phyloP scores from a whole-genome alignment of 1,140 invertebrate species.

The Proctacanthus coquilletti region DNA sequence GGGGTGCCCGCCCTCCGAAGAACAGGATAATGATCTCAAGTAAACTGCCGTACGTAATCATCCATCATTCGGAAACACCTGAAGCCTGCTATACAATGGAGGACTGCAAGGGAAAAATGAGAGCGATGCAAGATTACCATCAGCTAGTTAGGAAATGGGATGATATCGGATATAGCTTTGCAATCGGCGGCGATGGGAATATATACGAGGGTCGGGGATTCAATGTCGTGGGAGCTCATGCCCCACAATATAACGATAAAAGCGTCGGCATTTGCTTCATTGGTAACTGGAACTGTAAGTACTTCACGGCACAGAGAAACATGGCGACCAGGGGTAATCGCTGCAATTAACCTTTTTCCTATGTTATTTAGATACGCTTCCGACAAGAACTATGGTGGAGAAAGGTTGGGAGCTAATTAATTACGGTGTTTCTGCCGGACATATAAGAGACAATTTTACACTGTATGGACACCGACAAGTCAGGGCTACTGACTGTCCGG shows the following conservation, averaged over 20 bases:
- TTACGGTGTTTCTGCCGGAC: conserved; percentile 34
- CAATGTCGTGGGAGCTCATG: conserved; percentile 47
- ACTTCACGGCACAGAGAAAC: too few relatives aligned
- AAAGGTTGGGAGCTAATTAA: conserved; percentile 43
- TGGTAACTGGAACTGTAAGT: conserved; percentile 34
- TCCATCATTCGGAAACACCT: conserved; percentile 53
- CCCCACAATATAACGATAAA: conserved; percentile 44
- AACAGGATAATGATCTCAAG: conserved; percentile 28
- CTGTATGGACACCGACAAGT: conserved; percentile 55
- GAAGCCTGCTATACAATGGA: conserved; percentile 33
- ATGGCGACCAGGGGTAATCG: neutral
- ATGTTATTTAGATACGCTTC: conserved; percentile 17
- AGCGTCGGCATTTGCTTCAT: conserved; percentile 49
- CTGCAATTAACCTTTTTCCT: neutral
- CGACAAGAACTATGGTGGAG: conserved; percentile 40
- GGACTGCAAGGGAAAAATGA: conserved; percentile 36
- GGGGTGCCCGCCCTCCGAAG: conserved; percentile 41
- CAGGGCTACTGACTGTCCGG: conserved; percentile 50
- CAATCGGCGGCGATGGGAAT: conserved; percentile 36
- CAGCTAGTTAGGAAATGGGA: conserved; percentile 43
- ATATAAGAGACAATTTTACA: conserved; percentile 20
- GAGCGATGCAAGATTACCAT: conserved; percentile 39
- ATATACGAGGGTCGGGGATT: conserved; percentile 57
- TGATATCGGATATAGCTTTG: conserved; percentile 53
- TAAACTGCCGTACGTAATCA: conserved; percentile 53